A percentile compares a stretch with the other conserved stretches of the same genome.
These are phyloP conservation scores for Pimephales promelas DNA, from an alignment of 2,113 vertebrate species.

Conservation along the genomic window DNA sequence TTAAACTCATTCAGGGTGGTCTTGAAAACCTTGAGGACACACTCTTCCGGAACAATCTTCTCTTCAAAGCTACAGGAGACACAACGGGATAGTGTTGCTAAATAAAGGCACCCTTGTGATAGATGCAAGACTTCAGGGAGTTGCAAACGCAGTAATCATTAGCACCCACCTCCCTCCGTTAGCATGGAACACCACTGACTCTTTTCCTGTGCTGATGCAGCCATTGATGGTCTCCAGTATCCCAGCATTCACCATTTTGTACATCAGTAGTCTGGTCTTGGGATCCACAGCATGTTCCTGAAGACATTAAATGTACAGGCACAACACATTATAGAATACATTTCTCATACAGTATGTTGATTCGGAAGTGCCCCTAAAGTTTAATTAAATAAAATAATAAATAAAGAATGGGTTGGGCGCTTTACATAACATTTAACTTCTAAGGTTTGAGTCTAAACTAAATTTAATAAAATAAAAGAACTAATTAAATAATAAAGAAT, in stretches of 20 bases:
- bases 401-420: neutral
- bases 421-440: neutral
- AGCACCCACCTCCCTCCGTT: slow-evolving; percentile 86
- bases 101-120: neutral
- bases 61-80: slow-evolving; percentile 73
- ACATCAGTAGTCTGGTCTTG: slow-evolving; percentile 94
- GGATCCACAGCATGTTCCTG: slow-evolving; percentile 98
- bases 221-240: slow-evolving; percentile 93
- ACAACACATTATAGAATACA: neutral
- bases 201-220: slow-evolving; percentile 97
- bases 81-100: neutral
- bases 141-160: no score
- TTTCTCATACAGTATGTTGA: neutral
- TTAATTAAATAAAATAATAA: neutral
- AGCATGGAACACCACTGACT: slow-evolving; percentile 96
- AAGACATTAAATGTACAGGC: neutral
- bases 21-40: slow-evolving; percentile 97
- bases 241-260: slow-evolving; percentile 94
- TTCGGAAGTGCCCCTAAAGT: neutral
- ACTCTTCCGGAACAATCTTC: slow-evolving; percentile 84
- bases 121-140: neutral
- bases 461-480: neutral
- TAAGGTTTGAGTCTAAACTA: neutral
- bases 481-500: neutral
- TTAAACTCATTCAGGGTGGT: slow-evolving; percentile 98